Conservation (phyloP, 2,888 invertebrate genomes). For the Pyrrhia umbra region DNA sequence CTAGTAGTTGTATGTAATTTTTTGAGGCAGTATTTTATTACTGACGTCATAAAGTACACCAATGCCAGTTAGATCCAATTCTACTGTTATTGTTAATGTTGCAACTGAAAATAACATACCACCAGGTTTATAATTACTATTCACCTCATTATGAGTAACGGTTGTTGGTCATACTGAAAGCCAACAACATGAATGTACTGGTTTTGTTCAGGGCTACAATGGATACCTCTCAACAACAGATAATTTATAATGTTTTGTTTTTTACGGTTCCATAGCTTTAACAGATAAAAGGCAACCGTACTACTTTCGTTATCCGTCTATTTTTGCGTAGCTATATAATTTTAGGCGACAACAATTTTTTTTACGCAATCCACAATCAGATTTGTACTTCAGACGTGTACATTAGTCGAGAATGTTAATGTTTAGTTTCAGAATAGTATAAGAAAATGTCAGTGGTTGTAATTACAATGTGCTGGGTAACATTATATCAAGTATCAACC, state of each 20-base stretch:
- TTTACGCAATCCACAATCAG: slow-evolving; percentile 47
- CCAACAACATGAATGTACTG: neutral
- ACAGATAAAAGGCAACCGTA: neutral
- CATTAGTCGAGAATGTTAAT: slow-evolving; percentile 40
- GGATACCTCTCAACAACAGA: neutral
- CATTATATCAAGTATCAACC: neutral
- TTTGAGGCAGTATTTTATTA: neutral
- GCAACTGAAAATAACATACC: neutral
- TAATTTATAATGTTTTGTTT: neutral
- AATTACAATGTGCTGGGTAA: slow-evolving; percentile 5
- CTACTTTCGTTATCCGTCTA: too few relatives aligned
- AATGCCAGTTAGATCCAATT: neutral
- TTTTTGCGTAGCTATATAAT: too few relatives aligned
- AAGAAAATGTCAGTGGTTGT: slow-evolving; percentile 6
- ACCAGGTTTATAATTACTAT: slow-evolving; percentile 1
- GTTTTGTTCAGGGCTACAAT: slow-evolving; percentile 16
- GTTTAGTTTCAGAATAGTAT: slow-evolving; percentile 11
- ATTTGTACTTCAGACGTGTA: slow-evolving; percentile 8
- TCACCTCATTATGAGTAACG: neutral
- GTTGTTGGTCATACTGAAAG: slow-evolving; percentile 5
- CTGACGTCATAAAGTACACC: too few relatives aligned
- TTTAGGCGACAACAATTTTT: neutral
- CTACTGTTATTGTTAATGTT: neutral
- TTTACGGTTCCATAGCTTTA: neutral
- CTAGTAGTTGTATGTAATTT: too few relatives aligned